These are phyloP conservation scores for Leptopilina clavipes DNA, from an alignment of 1,140 invertebrate species.

Conservation along the genomic window DNA sequence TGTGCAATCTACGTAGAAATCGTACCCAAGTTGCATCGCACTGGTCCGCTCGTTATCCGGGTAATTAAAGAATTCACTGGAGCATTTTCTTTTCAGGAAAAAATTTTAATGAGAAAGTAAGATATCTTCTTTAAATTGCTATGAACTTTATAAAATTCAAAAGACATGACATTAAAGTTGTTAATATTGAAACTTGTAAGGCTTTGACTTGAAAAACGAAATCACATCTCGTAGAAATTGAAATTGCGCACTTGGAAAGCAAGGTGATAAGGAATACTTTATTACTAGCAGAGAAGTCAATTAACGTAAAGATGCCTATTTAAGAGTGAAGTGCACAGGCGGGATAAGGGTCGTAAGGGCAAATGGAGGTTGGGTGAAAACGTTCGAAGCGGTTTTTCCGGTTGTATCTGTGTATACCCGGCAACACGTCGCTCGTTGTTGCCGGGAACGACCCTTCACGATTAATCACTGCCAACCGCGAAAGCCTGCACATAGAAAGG, in stretches of 20 bases:
- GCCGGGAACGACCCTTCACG: constrained; percentile 40
- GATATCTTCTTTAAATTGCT: not conserved
- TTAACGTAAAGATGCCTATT: not conserved
- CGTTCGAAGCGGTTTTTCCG: constrained; percentile 46
- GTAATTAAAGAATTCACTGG: not conserved
- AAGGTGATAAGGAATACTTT: constrained; percentile 22
- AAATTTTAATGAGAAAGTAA: not conserved
- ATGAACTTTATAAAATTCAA: not conserved
- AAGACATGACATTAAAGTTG: not conserved
- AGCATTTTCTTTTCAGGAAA: not conserved
- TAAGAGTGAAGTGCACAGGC: constrained; percentile 6
- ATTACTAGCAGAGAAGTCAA: constrained; percentile 2
- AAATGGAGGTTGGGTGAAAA: constrained; percentile 38
- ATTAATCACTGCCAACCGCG: constrained; percentile 59
- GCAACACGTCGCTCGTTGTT: constrained; percentile 59
- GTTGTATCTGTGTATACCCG: constrained; percentile 45
- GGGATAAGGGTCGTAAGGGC: constrained; percentile 35
- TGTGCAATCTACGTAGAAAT: too few species aligned
- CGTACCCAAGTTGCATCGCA: not conserved
- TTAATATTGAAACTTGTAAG: not conserved
- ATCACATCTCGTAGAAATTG: too few species aligned
- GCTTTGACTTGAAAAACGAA: not conserved
- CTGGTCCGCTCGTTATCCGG: too few species aligned
- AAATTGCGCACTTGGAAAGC: not conserved
- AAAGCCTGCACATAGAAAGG: constrained; percentile 42